Percentiles rank a stretch among this genome's conserved stretches.
Conservation (phyloP, 2,113 vertebrate genomes). For the Calidris pygmaea region DNA sequence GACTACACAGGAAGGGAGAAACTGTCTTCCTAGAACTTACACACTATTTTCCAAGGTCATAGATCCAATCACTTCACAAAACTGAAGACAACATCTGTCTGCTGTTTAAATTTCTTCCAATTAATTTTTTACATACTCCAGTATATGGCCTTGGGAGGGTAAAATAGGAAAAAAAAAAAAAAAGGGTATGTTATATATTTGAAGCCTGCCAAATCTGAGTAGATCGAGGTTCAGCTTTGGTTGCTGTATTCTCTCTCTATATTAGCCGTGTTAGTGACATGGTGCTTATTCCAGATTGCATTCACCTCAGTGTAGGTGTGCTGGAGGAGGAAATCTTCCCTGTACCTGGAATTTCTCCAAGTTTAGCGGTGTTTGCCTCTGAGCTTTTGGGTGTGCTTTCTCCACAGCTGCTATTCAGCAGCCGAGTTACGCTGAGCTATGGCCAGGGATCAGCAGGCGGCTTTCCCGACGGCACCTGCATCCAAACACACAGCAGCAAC, state of each 20-base stretch:
- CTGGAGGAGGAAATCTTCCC: background rate
- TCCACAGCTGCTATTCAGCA: background rate
- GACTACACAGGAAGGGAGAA: background rate
- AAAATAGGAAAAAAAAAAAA: background rate
- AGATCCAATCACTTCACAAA: background rate
- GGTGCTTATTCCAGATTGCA: background rate
- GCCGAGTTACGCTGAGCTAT: background rate
- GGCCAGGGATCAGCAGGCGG: background rate
- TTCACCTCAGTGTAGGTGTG: background rate
- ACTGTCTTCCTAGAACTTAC: background rate
- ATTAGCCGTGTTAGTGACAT: background rate
- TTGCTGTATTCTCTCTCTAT: background rate
- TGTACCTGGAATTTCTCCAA: background rate
- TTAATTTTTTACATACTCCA: background rate
- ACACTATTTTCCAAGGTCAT: background rate
- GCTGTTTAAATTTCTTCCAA: background rate
- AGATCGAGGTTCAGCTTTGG: background rate
- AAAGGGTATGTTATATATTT: background rate
- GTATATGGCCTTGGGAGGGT: background rate
- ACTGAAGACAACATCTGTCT: background rate
- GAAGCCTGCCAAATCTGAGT: background rate
- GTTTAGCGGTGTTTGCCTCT: background rate
- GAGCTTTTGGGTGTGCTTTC: background rate
- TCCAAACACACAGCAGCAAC: background rate
- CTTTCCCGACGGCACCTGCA: background rate